These are phyloP conservation scores for Myotis vivesi DNA, from an alignment of 2,797 vertebrate genomes.

Conservation along the genomic window DNA sequence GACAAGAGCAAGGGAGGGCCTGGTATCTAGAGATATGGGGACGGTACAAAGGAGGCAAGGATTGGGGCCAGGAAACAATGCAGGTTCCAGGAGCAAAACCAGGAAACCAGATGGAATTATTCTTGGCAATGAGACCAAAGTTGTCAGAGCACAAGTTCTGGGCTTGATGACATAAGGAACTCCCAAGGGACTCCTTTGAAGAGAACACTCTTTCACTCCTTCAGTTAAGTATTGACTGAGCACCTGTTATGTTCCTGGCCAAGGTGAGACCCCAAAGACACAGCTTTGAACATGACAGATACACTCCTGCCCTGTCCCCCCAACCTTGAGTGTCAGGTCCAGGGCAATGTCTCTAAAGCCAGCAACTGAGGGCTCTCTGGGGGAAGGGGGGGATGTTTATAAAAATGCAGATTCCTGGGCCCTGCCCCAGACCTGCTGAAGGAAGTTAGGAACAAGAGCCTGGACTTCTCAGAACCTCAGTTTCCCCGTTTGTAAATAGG, in stretches of 20 bases:
- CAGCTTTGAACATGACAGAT: neutral
- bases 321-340: neutral
- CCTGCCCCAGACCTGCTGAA: neutral
- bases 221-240: neutral
- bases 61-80: neutral
- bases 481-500: neutral
- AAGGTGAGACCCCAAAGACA: neutral
- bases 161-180: neutral
- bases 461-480: neutral
- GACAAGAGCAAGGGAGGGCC: neutral
- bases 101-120: neutral
- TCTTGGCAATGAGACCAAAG: neutral
- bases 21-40: neutral
- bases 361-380: neutral
- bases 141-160: neutral
- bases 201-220: neutral
- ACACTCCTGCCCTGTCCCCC: neutral
- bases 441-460: neutral
- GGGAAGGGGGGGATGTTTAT: accelerated
- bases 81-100: neutral
- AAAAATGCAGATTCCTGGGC: neutral
- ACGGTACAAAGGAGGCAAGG: neutral
- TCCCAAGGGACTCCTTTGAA: neutral
- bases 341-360: neutral
- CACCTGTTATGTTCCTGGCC: neutral